Evolutionary conservation across 2,113 vertebrate species (phyloP).

Genomic region (Sus scrofa): DNA sequence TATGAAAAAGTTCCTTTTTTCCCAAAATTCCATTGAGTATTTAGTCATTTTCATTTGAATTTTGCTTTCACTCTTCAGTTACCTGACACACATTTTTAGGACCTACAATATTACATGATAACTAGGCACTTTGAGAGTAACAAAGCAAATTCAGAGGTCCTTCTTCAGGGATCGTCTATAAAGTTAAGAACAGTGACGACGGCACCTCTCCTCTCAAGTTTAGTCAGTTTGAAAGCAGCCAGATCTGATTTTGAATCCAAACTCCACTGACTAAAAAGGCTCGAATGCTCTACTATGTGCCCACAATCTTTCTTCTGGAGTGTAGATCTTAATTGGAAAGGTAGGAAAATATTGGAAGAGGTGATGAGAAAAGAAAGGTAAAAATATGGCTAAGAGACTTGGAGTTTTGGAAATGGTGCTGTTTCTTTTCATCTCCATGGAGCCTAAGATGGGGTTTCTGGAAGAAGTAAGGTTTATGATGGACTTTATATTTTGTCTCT

Average conservation of each 20-base stretch:
- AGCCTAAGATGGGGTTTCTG: neutral
- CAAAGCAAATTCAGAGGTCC: neutral
- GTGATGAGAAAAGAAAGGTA: slow-evolving; percentile 42
- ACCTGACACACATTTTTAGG: slow-evolving; percentile 35
- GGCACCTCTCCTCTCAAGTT: neutral
- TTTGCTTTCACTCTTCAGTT: slow-evolving; percentile 49
- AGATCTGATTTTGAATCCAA: slow-evolving; percentile 10
- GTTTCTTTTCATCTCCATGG: neutral
- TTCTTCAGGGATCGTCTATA: neutral
- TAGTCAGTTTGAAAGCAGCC: slow-evolving; percentile 24
- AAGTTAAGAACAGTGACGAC: neutral
- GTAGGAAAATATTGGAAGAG: slow-evolving; percentile 65
- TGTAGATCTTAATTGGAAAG: slow-evolving; percentile 55
- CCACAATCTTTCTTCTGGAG: neutral
- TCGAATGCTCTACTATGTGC: neutral
- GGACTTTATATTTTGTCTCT: slow-evolving; percentile 47
- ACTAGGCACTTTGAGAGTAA: neutral
- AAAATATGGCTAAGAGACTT: slow-evolving; percentile 58
- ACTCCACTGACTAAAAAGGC: neutral
- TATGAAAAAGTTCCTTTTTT: slow-evolving; percentile 18
- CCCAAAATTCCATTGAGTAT: neutral
- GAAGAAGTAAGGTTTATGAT: slow-evolving; percentile 45
- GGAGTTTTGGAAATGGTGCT: slow-evolving; percentile 43
- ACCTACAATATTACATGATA: neutral
- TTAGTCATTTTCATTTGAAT: slow-evolving; percentile 34